Evolutionary conservation across 1,140 invertebrate genomes (phyloP).

Genomic region (Lepidurus packardi): DNA sequence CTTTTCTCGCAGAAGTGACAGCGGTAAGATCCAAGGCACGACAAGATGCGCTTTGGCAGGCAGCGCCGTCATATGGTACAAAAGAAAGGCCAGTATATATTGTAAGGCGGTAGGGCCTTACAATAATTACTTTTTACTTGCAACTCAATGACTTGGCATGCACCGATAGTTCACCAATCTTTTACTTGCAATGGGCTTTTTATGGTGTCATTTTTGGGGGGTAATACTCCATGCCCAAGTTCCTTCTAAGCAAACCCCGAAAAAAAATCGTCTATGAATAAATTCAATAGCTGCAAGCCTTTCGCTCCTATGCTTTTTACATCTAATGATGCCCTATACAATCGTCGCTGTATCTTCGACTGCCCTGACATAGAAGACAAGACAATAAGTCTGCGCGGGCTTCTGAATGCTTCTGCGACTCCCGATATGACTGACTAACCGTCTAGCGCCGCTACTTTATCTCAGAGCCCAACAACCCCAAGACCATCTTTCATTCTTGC

Average conservation of each 20-base stretch:
- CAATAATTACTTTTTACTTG: conserved; percentile 7
- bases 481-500: neutral
- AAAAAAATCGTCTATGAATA: neutral
- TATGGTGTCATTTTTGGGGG: neutral
- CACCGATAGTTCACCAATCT: neutral
- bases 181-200: neutral
- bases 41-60: neutral
- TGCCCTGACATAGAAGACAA: neutral
- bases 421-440: neutral
- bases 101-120: neutral
- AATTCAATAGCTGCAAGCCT: neutral
- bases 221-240: neutral
- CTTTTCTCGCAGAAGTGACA: neutral
- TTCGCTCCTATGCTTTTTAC: neutral
- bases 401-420: neutral
- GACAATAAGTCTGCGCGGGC: neutral
- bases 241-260: neutral
- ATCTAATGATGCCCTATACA: neutral
- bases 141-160: neutral
- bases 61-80: neutral
- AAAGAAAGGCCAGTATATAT: neutral
- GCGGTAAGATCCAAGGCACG: neutral
- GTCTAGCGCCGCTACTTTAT: neutral
- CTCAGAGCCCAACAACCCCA: neutral
- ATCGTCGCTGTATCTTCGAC: neutral